These are phyloP conservation scores for Mongoloraphidia duomilia DNA, from an alignment of 2,888 invertebrate species.

Conservation along the genomic window DNA sequence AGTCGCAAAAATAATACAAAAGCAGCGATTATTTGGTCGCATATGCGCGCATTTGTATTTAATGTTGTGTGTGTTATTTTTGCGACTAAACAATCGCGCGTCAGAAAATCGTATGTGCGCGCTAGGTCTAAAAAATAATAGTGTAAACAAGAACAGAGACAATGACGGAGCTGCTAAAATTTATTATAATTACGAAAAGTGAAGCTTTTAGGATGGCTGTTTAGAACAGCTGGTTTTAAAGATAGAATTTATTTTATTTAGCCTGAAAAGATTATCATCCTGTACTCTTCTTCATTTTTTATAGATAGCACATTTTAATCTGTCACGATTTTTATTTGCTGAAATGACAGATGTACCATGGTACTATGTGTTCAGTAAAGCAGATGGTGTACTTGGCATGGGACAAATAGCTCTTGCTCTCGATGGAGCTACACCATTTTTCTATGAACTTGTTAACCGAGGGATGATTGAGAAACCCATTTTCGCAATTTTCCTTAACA, in stretches of 20 bases:
- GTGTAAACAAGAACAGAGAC: too few species aligned
- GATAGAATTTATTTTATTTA: neutral
- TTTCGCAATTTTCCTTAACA: conserved; percentile 57
- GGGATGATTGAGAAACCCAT: conserved; percentile 32
- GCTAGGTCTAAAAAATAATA: too few species aligned
- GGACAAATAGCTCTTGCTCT: conserved; percentile 38
- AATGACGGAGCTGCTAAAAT: too few species aligned
- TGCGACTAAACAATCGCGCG: too few species aligned
- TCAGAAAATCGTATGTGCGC: too few species aligned
- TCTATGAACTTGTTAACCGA: conserved; percentile 47
- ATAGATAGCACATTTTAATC: conserved; percentile 39
- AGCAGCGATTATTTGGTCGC: too few species aligned
- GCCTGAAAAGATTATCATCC: neutral
- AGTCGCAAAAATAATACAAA: too few species aligned
- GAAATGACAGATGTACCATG: conserved; percentile 52
- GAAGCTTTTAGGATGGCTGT: neutral
- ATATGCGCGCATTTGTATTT: too few species aligned
- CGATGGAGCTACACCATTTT: conserved; percentile 43
- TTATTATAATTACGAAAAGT: neutral
- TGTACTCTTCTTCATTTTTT: conserved; percentile 9
- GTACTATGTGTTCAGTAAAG: conserved; percentile 47
- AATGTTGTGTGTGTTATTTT: too few species aligned
- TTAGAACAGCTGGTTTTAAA: neutral
- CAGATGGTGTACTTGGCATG: conserved; percentile 58
- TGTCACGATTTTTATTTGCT: conserved; percentile 50